Conservation (phyloP, 2,888 invertebrate species). For the Drosophila setosimentum region DNA sequence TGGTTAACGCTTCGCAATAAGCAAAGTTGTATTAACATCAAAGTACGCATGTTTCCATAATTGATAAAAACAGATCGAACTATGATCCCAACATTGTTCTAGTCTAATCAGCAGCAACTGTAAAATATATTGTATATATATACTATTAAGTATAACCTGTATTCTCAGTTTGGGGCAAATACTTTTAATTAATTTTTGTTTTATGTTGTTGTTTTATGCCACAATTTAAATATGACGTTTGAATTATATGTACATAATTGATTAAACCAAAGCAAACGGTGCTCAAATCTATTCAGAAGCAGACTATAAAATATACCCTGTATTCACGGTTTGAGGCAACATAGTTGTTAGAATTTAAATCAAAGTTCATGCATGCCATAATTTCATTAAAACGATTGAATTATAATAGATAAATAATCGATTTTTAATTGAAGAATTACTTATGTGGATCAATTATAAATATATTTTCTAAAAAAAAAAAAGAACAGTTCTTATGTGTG, state of each 20-base stretch:
- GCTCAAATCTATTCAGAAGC: neutral
- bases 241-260: neutral
- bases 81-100: conserved; percentile 5
- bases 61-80: conserved; percentile 10
- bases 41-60: neutral
- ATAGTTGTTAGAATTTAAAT: neutral
- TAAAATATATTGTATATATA: neutral
- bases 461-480: neutral
- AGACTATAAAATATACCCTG: neutral
- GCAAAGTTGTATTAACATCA: neutral
- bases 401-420: neutral
- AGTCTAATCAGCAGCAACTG: neutral
- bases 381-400: neutral
- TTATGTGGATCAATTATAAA: neutral
- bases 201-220: neutral
- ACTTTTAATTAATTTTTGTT: neutral
- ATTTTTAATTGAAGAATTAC: neutral
- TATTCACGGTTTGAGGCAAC: neutral
- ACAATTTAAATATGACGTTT: neutral
- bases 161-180: neutral
- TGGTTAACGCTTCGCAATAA: neutral
- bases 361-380: neutral
- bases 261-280: neutral
- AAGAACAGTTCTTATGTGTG: too few relatives aligned
- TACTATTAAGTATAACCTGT: neutral